Evolutionary conservation across 2,113 vertebrate genomes (phyloP), one percentile per base, ranked within the genome.

Genomic region (cat (Felis catus)): DNA sequence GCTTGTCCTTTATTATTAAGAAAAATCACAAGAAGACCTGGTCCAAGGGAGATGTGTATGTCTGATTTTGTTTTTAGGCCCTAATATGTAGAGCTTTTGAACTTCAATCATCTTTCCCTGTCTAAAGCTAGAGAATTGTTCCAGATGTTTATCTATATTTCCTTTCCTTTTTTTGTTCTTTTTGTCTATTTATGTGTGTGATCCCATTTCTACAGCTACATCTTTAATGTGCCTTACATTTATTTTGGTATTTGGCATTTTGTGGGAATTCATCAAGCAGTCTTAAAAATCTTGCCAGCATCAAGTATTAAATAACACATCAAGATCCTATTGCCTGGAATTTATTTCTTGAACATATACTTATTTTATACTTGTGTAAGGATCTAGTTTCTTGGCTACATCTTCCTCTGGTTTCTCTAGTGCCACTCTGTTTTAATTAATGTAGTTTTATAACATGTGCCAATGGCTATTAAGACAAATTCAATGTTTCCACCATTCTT

Each of bases 201-300:
- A 61, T 31, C 61, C 41, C n/a, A 58, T 82, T 90, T 89, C 71
- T 66, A 89, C 5, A 76, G 12, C 55, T 51, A n/a, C 23, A 76
- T 45, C 12, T 93, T 78, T 85, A 90, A 88, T 23, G 15, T 1
- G 63, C 15, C 31, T 85, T 85, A 33, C 80, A 88, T 90, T 90
- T 84, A 87, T 71, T 97, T 94, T 82, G 39, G 71, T 66, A n/a
- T 71, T 89, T 93, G 70, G 14, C 82, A 91, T 73, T 66, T 78
- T 53, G 12, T 86, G 73, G 55, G 21, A 76, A 96, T 16, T 27
- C 23, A 87, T 23, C 68, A 25, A 97, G 31, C 81, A 48, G 12
- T n/a, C 90, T 85, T 39, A 61, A 93, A 85, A 89, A 86, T 53
- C 73, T 33, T 89, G 29, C n/a, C 41, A 87, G 31, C 48, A 70